These are phyloP conservation scores for Drosophila testacea DNA, from an alignment of 2,888 invertebrate genomes.

Conservation along the genomic window DNA sequence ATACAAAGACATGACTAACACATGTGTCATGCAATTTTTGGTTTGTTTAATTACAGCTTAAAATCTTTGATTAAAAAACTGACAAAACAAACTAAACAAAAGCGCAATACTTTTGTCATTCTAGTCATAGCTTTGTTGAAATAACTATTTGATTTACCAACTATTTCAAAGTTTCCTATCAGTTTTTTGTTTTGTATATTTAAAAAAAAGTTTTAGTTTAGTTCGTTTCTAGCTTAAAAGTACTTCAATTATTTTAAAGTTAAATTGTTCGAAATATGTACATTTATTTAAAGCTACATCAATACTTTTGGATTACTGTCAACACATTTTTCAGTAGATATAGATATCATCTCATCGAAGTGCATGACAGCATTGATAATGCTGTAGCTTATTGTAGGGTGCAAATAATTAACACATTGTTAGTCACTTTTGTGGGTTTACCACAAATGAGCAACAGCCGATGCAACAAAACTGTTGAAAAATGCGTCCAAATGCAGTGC, in stretches of 20 bases:
- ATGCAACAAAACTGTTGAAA: conserved; percentile 11
- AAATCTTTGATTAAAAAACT: conserved; percentile 70
- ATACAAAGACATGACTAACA: conserved; percentile 13
- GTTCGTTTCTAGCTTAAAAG: neutral
- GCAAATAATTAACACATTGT: conserved; percentile 57
- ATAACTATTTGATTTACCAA: conserved; percentile 16
- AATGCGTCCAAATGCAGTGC: conserved; percentile 8
- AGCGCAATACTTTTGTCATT: conserved; percentile 14
- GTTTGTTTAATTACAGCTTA: conserved; percentile 78
- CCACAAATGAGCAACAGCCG: conserved; percentile 34
- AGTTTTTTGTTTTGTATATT: neutral
- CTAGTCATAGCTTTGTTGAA: conserved; percentile 21
- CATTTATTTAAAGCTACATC: neutral
- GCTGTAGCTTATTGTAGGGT: conserved; percentile 11
- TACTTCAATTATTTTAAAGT: neutral
- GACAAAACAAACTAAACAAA: conserved; percentile 23
- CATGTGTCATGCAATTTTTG: conserved; percentile 66
- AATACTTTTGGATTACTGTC: neutral
- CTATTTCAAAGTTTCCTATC: neutral
- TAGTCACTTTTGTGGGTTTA: conserved; percentile 37
- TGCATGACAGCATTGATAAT: conserved; percentile 4
- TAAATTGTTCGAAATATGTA: neutral
- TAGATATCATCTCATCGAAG: conserved; percentile 1
- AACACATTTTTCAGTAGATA: neutral
- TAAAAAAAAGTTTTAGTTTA: neutral